Percentiles rank a stretch among this genome's conserved stretches.
Evolutionary conservation across 2,888 invertebrate species (phyloP).

Genomic region (Perdita meconis): DNA sequence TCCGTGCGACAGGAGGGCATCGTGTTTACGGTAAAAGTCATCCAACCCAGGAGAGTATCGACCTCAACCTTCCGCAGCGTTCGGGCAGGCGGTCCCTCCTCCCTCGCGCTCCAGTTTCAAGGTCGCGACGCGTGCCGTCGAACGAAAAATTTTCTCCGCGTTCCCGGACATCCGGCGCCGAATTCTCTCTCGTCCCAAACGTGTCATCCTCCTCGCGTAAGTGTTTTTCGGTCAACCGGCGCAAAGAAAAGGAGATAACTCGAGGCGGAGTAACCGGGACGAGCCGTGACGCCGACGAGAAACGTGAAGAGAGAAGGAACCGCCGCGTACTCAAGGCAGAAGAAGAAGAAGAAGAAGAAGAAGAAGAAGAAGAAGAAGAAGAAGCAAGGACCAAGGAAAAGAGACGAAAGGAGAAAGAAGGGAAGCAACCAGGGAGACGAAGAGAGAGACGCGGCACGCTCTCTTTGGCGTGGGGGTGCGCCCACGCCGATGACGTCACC

Average conservation of each 20-base stretch:
- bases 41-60: constrained; percentile 62
- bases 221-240: constrained; percentile 45
- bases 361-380: constrained; percentile 12
- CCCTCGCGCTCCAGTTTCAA: constrained; percentile 42
- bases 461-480: constrained; percentile 81
- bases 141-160: constrained; percentile 23
- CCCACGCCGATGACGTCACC: constrained; percentile 83
- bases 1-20: constrained; percentile 27
- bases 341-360: constrained; percentile 28
- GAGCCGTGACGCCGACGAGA: constrained; percentile 45
- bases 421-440: constrained; percentile 19
- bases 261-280: constrained; percentile 60
- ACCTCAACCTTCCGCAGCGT: constrained; percentile 50
- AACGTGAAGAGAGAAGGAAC: constrained; percentile 31
- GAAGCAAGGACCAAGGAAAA: constrained; percentile 34
- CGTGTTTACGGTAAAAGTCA: constrained; percentile 64
- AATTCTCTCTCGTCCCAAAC: constrained; percentile 14
- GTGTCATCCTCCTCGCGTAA: constrained; percentile 20
- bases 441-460: constrained; percentile 47
- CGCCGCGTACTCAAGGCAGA: constrained; percentile 23
- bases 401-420: constrained; percentile 35
- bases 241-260: constrained; percentile 67
- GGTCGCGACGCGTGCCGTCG: constrained; percentile 30
- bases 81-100: constrained; percentile 14
- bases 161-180: constrained; percentile 30